phyloP scores from a whole-genome alignment of 2,113 vertebrate genomes.

The Pygathrix nemaeus region DNA sequence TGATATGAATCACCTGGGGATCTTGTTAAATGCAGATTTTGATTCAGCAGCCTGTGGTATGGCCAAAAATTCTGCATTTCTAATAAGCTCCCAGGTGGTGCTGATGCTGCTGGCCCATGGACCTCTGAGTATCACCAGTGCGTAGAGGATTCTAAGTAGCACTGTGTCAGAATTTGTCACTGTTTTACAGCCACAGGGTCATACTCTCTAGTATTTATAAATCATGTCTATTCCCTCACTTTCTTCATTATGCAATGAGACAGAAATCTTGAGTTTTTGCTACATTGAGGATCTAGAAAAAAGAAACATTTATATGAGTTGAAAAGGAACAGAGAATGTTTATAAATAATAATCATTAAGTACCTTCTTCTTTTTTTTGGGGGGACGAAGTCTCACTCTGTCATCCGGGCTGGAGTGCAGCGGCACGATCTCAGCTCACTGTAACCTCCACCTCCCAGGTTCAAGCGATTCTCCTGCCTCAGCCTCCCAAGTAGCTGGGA shows the following conservation, averaged over 20 bases:
- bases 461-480: too few species aligned
- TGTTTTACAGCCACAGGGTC: not conserved
- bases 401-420: too few species aligned
- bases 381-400: too few species aligned
- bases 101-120: not conserved
- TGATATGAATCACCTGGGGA: not conserved
- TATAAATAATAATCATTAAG: not conserved
- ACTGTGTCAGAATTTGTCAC: not conserved
- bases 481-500: too few species aligned
- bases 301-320: not conserved
- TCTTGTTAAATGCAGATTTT: not conserved
- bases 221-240: not conserved
- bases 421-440: accelerated
- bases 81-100: not conserved
- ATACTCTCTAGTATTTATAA: not conserved
- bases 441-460: too few species aligned
- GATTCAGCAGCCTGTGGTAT: not conserved
- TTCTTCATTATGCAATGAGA: not conserved
- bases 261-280: not conserved
- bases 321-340: not conserved
- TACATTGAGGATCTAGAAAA: not conserved
- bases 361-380: not conserved
- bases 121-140: not conserved
- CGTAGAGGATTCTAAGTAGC: not conserved
- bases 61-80: not conserved